phyloP scores from a whole-genome alignment of 2,113 vertebrate genomes.

The Acinonyx jubatus region DNA sequence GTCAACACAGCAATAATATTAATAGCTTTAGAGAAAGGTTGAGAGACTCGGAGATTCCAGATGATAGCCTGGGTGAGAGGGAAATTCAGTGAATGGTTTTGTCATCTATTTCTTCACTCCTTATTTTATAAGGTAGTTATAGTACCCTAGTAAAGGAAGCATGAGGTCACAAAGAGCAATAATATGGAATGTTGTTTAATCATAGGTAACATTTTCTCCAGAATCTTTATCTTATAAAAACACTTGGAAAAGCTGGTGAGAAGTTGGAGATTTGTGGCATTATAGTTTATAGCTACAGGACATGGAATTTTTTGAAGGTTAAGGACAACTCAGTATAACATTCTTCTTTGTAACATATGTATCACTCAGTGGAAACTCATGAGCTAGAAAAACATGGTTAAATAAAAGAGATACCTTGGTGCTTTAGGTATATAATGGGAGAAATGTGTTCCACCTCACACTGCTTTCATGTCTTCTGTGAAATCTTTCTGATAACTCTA shows the following conservation, averaged over 20 bases:
- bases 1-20: slow-evolving; percentile 71
- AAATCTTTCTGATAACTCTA: not conserved
- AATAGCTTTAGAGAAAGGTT: slow-evolving; percentile 53
- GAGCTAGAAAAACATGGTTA: slow-evolving; percentile 11
- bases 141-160: slow-evolving; percentile 1
- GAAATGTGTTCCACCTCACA: not conserved
- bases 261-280: not conserved
- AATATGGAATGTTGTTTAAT: not conserved
- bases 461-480: not conserved
- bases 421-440: not conserved
- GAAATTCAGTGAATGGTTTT: slow-evolving; percentile 1
- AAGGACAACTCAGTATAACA: not conserved
- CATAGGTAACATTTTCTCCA: not conserved
- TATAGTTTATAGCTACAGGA: not conserved
- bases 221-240: slow-evolving; percentile 28
- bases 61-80: not conserved
- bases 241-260: not conserved
- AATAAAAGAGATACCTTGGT: not conserved
- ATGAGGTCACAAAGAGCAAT: not conserved
- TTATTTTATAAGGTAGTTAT: slow-evolving; percentile 34
- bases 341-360: not conserved
- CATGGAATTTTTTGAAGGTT: slow-evolving; percentile 5
- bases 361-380: slow-evolving; percentile 8
- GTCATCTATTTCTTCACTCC: not conserved
- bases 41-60: not conserved